These are phyloP conservation scores for Diarsia brunnea DNA, from an alignment of 2,888 invertebrate species.

Conservation along the genomic window DNA sequence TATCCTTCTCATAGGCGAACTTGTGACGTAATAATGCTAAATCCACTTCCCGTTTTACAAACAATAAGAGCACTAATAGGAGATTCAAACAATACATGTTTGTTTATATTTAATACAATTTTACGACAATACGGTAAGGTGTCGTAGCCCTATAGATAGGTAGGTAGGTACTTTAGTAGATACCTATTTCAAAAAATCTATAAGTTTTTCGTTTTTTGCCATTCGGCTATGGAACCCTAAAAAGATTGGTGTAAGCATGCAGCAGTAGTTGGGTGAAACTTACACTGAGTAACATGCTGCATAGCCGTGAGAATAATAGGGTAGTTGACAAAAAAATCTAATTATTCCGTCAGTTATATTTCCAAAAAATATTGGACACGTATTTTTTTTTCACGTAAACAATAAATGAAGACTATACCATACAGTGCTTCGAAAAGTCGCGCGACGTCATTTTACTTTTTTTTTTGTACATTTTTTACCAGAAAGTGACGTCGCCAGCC, in stretches of 20 bases:
- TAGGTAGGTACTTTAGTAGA: conserved; percentile 37
- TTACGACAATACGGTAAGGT: background rate
- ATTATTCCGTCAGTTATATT: no score
- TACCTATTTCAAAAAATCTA: conserved; percentile 14
- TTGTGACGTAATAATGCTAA: conserved; percentile 60
- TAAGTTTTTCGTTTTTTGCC: no score
- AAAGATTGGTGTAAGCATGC: no score
- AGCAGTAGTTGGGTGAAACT: background rate
- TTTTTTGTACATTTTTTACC: no score
- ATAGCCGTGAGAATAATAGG: background rate
- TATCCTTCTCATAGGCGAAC: conserved; percentile 79
- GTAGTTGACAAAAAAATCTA: no score
- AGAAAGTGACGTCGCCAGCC: no score
- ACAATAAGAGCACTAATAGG: conserved; percentile 40
- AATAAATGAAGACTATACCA: no score
- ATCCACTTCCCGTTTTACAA: conserved; percentile 44
- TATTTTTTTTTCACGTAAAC: no score
- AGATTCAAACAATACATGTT: conserved; percentile 49
- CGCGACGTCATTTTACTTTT: no score
- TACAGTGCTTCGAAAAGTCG: no score
- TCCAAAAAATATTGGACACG: no score
- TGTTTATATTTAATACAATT: conserved; percentile 16
- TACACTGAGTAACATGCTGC: background rate
- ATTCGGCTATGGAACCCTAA: no score
- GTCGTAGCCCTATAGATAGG: conserved; percentile 56